Evolutionary conservation across 2,113 vertebrate species (phyloP).

Genomic region (Machaerirhynchus nigripectus): DNA sequence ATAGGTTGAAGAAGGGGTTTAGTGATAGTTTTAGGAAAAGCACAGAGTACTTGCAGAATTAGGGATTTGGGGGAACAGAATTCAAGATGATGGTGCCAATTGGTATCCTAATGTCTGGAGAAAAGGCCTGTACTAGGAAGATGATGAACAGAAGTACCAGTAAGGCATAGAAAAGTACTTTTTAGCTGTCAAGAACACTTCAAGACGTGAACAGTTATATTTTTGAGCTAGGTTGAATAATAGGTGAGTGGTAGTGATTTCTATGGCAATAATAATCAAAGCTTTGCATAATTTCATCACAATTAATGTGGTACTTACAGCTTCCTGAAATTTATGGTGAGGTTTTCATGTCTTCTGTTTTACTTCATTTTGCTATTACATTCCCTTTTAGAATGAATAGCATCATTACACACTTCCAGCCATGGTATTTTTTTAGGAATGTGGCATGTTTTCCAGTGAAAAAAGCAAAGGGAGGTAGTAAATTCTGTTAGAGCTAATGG

Average conservation of each 20-base stretch:
- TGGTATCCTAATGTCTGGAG: not conserved
- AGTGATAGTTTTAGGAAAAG: not conserved
- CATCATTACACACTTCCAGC: not conserved
- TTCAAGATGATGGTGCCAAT: not conserved
- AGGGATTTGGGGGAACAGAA: not conserved
- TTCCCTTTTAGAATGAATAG: not conserved
- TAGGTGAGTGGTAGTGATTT: not conserved
- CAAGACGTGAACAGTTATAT: not conserved
- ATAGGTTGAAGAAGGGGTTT: not conserved
- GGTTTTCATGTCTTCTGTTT: not conserved
- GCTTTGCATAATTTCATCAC: not conserved
- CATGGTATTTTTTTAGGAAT: not conserved
- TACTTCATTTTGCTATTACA: not conserved
- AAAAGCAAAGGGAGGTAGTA: not conserved
- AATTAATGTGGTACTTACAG: not conserved
- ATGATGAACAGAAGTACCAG: not conserved
- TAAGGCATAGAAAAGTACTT: not conserved
- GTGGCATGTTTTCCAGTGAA: not conserved
- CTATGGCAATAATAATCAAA: not conserved
- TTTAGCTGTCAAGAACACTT: not conserved
- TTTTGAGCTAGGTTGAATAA: not conserved
- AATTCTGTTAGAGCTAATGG: not conserved
- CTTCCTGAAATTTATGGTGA: not conserved
- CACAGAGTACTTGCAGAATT: not conserved
- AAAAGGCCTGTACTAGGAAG: not conserved